Conservation (phyloP, 2,113 vertebrate genomes). For the Aspiorhynchus laticeps region DNA sequence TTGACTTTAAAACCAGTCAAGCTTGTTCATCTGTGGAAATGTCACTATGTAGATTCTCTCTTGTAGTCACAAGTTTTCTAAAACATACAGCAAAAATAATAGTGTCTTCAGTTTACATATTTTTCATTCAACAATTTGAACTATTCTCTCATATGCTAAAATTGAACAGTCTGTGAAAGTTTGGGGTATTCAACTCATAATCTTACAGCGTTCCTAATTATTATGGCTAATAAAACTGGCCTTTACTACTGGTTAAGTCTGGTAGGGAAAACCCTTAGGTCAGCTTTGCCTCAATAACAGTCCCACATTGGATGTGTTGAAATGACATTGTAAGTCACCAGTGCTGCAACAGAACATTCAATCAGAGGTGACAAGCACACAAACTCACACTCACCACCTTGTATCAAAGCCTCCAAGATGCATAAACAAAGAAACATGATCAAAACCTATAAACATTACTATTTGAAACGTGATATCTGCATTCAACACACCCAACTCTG, state of each 20-base stretch:
- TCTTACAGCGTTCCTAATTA: not conserved
- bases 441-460: conserved; percentile 15
- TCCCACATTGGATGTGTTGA: conserved; percentile 37
- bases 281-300: conserved; percentile 20
- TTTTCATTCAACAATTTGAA: not conserved
- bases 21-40: not conserved
- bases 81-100: conserved; percentile 15
- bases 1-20: not conserved
- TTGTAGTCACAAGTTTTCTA: not conserved
- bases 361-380: not conserved
- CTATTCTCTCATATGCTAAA: not conserved
- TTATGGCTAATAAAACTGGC: not conserved
- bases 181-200: not conserved
- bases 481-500: not conserved
- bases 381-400: not conserved
- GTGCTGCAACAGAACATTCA: not conserved
- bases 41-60: not conserved
- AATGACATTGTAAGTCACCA: conserved; percentile 24
- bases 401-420: not conserved
- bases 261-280: not conserved
- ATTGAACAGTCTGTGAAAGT: not conserved
- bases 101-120: not conserved
- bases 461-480: not conserved
- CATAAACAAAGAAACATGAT: not conserved
- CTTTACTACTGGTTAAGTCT: not conserved